Conservation (phyloP, 2,797 vertebrate species). For the Pseudochromis fuscus region DNA sequence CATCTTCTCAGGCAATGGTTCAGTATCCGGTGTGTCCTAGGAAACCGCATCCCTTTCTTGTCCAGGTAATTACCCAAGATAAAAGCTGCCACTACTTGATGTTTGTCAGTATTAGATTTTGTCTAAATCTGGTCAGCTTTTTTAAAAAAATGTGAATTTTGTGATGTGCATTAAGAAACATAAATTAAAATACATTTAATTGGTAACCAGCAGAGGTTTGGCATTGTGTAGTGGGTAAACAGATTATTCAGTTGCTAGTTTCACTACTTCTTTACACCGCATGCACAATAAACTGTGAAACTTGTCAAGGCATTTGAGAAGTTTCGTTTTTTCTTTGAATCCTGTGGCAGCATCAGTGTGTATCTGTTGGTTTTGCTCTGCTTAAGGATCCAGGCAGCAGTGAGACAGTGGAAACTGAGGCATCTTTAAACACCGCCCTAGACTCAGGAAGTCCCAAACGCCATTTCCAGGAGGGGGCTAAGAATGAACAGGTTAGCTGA, state of each 20-base stretch:
- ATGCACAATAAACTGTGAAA: background rate
- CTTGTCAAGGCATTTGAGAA: background rate
- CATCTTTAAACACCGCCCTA: slow-evolving; percentile 52
- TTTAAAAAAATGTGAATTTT: background rate
- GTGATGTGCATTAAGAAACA: background rate
- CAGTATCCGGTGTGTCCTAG: slow-evolving; percentile 88
- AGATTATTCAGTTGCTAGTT: slow-evolving; percentile 10
- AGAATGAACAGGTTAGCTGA: slow-evolving; percentile 66
- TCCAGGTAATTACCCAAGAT: slow-evolving; percentile 74
- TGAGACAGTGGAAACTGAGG: slow-evolving; percentile 61
- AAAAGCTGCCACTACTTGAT: background rate
- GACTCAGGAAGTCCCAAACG: slow-evolving; percentile 79
- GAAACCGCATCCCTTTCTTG: slow-evolving; percentile 81
- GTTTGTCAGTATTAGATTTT: background rate
- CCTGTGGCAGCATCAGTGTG: slow-evolving; percentile 26
- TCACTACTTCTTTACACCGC: background rate
- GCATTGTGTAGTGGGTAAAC: background rate
- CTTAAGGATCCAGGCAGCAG: slow-evolving; percentile 76
- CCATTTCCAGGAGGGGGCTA: slow-evolving; percentile 71
- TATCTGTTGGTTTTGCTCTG: slow-evolving; percentile 54
- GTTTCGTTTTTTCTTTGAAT: slow-evolving; percentile 7
- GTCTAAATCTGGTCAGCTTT: background rate
- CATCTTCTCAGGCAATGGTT: slow-evolving; percentile 88
- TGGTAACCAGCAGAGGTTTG: background rate
- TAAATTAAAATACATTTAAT: background rate